These are phyloP conservation scores for Gonatopus flavifemur DNA, from an alignment of 1,140 invertebrate genomes.

Conservation along the genomic window DNA sequence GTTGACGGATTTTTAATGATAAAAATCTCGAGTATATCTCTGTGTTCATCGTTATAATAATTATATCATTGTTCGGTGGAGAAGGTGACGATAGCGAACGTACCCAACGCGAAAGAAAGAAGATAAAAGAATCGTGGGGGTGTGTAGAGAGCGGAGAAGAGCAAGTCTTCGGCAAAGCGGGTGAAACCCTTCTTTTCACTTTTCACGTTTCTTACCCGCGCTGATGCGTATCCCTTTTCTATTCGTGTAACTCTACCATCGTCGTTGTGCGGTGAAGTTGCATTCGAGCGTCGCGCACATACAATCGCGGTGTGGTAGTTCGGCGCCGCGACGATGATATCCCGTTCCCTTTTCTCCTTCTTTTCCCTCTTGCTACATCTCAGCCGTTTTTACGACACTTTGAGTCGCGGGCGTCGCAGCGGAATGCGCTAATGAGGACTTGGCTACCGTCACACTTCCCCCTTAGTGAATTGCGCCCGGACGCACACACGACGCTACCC, in stretches of 20 bases:
- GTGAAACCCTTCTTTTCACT: conserved; percentile 2
- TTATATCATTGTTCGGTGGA: no score
- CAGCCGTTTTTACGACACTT: conserved; percentile 58
- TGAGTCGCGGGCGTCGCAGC: conserved; percentile 56
- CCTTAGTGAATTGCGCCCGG: conserved; percentile 25
- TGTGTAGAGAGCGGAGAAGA: conserved; percentile 7
- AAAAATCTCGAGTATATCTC: no score
- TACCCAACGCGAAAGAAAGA: no score
- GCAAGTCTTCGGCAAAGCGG: background rate
- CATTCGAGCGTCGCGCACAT: background rate
- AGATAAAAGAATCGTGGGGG: no score
- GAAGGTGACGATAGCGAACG: no score
- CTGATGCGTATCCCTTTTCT: background rate
- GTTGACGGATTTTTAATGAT: no score
- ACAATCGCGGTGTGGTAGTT: no score
- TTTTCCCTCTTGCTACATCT: conserved; percentile 43
- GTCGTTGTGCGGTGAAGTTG: background rate
- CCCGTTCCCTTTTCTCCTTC: background rate
- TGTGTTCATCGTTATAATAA: no score
- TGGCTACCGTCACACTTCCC: conserved; percentile 54
- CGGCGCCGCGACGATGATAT: no score
- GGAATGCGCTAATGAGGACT: conserved; percentile 60
- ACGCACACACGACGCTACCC: no score
- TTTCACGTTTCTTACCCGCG: background rate
- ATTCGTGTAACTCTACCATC: background rate